These are phyloP conservation scores for Hyppa rectilinea DNA, from an alignment of 2,888 invertebrate species.

Conservation along the genomic window DNA sequence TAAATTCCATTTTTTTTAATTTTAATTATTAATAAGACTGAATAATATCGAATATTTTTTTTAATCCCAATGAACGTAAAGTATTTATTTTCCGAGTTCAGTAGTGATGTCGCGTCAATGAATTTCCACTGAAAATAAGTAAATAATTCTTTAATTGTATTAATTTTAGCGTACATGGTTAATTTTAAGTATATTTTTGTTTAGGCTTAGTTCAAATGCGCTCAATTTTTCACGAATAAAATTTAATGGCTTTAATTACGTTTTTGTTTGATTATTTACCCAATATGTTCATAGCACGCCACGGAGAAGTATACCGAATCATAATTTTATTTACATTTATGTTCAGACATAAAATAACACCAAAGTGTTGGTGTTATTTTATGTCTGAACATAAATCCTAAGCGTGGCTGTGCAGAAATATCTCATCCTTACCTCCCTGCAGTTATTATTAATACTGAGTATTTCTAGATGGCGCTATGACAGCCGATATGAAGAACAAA, in stretches of 20 bases:
- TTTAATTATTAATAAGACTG: slow-evolving; percentile 69
- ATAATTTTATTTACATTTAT: too few relatives aligned
- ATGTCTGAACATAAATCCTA: too few relatives aligned
- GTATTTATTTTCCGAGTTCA: slow-evolving; percentile 64
- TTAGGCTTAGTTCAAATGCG: slow-evolving; percentile 85
- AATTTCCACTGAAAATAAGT: slow-evolving; percentile 65
- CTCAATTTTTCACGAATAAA: slow-evolving; percentile 89
- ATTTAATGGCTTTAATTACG: slow-evolving; percentile 83
- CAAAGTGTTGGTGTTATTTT: too few relatives aligned
- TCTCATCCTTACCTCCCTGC: not conserved
- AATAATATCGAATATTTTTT: slow-evolving; percentile 68
- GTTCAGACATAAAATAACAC: too few relatives aligned
- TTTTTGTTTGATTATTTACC: slow-evolving; percentile 55
- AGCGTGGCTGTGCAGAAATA: too few relatives aligned
- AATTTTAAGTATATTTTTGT: slow-evolving; percentile 74
- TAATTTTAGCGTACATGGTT: slow-evolving; percentile 70
- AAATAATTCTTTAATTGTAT: slow-evolving; percentile 68
- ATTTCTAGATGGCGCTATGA: not conserved
- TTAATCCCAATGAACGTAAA: slow-evolving; percentile 66
- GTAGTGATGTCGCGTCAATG: slow-evolving; percentile 51
- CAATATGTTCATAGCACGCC: not conserved
- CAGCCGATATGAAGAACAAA: not conserved
- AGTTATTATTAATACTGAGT: not conserved
- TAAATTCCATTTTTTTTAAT: slow-evolving; percentile 66
- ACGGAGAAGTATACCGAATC: too few relatives aligned